Conservation (phyloP, 2,888 invertebrate genomes). For the Orthonychiurus folsomi region DNA sequence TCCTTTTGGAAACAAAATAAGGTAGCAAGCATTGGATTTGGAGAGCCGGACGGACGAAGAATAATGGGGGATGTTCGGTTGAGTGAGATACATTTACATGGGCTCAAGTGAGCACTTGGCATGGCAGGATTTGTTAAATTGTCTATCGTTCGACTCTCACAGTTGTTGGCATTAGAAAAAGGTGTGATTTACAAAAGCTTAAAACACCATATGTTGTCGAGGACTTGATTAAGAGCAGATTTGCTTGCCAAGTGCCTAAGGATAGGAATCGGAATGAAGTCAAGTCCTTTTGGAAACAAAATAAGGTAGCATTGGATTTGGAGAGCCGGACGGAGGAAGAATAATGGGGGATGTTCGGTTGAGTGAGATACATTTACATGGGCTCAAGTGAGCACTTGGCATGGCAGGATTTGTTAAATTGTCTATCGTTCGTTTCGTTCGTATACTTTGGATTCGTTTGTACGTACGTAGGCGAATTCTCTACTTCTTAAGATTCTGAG, state of each 20-base stretch:
- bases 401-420: background rate
- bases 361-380: background rate
- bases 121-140: background rate
- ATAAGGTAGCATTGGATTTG: no score
- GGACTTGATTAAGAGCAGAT: background rate
- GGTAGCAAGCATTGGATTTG: no score
- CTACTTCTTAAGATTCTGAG: background rate
- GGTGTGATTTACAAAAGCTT: background rate
- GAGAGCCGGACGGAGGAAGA: no score
- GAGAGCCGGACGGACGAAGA: no score
- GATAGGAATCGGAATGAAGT: background rate
- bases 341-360: constrained; percentile 1
- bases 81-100: background rate
- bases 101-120: no score
- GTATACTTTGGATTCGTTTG: no score
- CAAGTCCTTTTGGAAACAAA: background rate
- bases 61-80: constrained; percentile 1
- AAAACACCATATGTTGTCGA: background rate
- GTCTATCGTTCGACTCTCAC: background rate
- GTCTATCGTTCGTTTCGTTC: background rate
- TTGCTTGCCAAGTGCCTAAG: background rate
- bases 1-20: background rate
- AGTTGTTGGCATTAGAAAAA: no score
- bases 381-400: no score
- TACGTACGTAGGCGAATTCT: background rate